Percentiles rank a stretch among this genome's conserved stretches.
Conservation (phyloP, 2,888 invertebrate genomes). For the Syrphus vitripennis region DNA sequence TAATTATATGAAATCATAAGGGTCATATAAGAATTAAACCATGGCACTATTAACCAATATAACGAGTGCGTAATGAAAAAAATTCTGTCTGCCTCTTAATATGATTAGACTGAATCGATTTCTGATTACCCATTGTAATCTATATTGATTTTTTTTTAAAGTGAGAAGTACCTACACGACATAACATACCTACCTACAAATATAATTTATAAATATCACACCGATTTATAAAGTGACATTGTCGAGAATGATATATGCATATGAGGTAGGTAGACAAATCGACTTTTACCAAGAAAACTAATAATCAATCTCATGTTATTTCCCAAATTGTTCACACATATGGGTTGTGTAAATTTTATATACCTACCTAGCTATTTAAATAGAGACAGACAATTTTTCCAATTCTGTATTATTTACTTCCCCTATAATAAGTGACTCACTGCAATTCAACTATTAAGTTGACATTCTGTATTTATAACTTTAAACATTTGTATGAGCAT, state of each 20-base stretch:
- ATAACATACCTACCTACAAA: neutral
- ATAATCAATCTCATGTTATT: neutral
- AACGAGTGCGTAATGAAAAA: neutral
- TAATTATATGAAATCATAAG: neutral
- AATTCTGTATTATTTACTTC: neutral
- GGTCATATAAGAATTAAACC: neutral
- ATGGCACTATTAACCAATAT: neutral
- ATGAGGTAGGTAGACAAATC: neutral
- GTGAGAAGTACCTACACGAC: neutral
- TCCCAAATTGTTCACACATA: constrained; percentile 5
- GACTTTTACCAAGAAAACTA: neutral
- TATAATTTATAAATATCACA: neutral
- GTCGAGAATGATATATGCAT: neutral
- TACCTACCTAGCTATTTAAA: neutral
- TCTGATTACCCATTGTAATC: constrained; percentile 7
- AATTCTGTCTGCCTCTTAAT: neutral
- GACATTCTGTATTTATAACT: constrained; percentile 41
- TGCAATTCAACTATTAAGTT: neutral
- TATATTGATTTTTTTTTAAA: neutral
- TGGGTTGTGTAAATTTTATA: neutral
- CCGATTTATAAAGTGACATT: neutral
- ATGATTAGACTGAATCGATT: neutral
- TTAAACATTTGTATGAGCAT: neutral
- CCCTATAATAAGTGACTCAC: constrained; percentile 30
- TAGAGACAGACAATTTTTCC: neutral